A percentile compares a stretch with the other conserved stretches of the same genome.
phyloP scores from a whole-genome alignment of 2,797 vertebrate species.

The Anas capensis region DNA sequence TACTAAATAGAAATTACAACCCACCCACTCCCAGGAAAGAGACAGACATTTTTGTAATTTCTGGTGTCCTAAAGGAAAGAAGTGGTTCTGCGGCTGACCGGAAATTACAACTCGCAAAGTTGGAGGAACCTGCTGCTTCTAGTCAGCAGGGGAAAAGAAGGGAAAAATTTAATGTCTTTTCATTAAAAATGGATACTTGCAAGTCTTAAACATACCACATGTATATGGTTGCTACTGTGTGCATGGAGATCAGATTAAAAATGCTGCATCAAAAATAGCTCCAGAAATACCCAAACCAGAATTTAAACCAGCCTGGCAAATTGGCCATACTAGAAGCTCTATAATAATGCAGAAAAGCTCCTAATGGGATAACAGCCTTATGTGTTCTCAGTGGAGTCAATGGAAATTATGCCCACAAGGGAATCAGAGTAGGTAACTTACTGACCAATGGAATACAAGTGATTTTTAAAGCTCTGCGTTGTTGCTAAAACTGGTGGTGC shows the following conservation, averaged over 20 bases:
- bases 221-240: background rate
- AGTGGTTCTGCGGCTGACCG: background rate
- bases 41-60: background rate
- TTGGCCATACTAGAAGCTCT: background rate
- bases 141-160: background rate
- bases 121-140: background rate
- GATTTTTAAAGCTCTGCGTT: background rate
- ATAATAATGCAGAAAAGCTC: background rate
- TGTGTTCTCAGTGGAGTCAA: background rate
- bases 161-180: background rate
- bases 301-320: background rate
- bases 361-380: background rate
- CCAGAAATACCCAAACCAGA: background rate
- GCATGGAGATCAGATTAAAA: background rate
- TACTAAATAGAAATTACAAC: background rate
- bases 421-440: background rate
- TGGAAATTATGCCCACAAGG: background rate
- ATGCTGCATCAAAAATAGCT: background rate
- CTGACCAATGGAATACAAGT: rapidly evolving
- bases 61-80: background rate
- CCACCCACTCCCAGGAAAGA: background rate
- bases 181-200: background rate
- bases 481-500: background rate
- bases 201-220: background rate
- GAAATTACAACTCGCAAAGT: background rate